Percentiles rank a stretch among this genome's conserved stretches.
Evolutionary conservation across 1,140 invertebrate genomes (phyloP).

Genomic region (Euglossa dilemma): DNA sequence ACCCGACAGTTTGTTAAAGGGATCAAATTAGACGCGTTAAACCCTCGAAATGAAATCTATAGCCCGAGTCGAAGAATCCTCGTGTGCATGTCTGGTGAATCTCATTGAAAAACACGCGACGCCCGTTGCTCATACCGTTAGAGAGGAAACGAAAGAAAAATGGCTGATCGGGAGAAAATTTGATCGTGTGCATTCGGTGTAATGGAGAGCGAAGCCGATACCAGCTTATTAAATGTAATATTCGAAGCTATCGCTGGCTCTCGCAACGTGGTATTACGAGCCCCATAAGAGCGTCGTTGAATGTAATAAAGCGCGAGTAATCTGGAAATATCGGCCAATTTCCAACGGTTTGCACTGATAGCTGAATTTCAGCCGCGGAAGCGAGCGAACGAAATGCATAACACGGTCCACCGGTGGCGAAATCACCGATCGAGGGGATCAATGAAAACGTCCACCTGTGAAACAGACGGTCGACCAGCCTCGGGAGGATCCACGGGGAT

Average conservation of each 20-base stretch:
- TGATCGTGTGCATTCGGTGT: neutral
- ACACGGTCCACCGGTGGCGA: too few species aligned
- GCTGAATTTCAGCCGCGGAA: neutral
- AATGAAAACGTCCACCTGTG: neutral
- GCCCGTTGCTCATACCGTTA: neutral
- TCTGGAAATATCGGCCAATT: slow-evolving; percentile 36
- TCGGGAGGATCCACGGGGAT: neutral
- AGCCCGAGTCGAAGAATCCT: too few species aligned
- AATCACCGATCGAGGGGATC: too few species aligned
- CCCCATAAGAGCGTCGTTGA: slow-evolving; percentile 40
- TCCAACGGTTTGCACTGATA: neutral
- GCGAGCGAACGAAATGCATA: too few species aligned
- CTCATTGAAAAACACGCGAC: neutral
- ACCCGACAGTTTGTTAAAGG: too few species aligned
- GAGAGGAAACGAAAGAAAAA: neutral
- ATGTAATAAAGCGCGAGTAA: slow-evolving; percentile 55
- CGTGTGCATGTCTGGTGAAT: too few species aligned
- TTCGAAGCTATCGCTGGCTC: slow-evolving; percentile 31
- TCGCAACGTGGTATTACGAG: slow-evolving; percentile 50
- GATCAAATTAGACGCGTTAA: too few species aligned
- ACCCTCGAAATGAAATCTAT: too few species aligned
- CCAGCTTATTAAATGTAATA: slow-evolving; percentile 48
- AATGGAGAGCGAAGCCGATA: slow-evolving; percentile 25
- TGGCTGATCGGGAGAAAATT: neutral
- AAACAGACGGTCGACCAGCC: neutral